phyloP scores from a whole-genome alignment of 1,140 invertebrate species.

The Dinothrombium tinctorium region DNA sequence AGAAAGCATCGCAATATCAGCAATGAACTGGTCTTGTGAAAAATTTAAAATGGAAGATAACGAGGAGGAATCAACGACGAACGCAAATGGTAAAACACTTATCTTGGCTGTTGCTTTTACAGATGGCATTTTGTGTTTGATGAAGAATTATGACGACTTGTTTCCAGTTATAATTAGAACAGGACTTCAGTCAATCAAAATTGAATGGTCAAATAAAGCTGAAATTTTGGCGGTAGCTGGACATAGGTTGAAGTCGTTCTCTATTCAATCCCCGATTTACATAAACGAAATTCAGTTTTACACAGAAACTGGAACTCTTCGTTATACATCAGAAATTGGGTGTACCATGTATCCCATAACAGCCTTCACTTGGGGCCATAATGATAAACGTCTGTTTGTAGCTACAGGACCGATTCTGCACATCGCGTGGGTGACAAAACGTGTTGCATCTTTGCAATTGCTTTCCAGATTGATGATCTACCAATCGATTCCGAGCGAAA shows the following conservation, averaged over 20 bases:
- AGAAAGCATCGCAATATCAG: conserved; percentile 45
- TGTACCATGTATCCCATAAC: conserved; percentile 46
- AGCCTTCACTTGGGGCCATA: conserved; percentile 90
- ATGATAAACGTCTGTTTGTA: conserved; percentile 75
- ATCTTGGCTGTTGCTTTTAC: conserved; percentile 62
- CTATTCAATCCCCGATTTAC: not conserved
- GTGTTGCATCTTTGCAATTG: conserved; percentile 66
- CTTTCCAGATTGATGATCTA: conserved; percentile 49
- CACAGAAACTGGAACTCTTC: conserved; percentile 1
- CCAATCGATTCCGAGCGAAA: conserved; percentile 29
- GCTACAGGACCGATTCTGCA: conserved; percentile 57
- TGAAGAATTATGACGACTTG: conserved; percentile 76
- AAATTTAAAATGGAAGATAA: conserved; percentile 95
- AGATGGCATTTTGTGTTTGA: conserved; percentile 60
- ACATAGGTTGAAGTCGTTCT: not conserved
- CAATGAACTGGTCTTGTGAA: conserved; percentile 87
- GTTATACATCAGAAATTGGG: not conserved
- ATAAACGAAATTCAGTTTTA: conserved; percentile 2
- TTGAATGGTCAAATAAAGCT: conserved; percentile 88
- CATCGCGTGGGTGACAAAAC: conserved; percentile 51
- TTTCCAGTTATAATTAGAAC: conserved; percentile 61
- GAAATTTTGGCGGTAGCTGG: conserved; percentile 80
- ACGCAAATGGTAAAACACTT: not conserved
- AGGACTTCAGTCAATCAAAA: conserved; percentile 41
- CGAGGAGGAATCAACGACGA: conserved; percentile 30